A percentile compares a stretch with the other conserved stretches of the same genome.
These are phyloP conservation scores for Varanus komodoensis DNA, from an alignment of 2,113 vertebrate species.

Conservation along the genomic window DNA sequence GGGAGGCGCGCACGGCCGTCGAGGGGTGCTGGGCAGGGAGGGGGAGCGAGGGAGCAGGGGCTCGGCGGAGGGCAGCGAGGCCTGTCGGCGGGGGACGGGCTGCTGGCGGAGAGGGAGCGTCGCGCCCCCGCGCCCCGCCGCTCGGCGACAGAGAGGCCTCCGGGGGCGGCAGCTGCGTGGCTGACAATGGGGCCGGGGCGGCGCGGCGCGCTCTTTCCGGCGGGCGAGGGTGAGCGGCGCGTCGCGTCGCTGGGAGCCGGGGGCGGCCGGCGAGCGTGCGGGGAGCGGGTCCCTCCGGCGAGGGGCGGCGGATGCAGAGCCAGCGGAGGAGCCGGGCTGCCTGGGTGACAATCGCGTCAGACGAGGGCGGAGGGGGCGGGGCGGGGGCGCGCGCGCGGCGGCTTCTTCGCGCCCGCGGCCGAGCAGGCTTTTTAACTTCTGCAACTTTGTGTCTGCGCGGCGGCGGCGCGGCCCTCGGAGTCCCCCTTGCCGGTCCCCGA, in stretches of 20 bases:
- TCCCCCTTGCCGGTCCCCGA: slow-evolving; percentile 9
- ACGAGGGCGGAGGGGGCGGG: background rate
- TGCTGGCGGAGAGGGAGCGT: slow-evolving; percentile 1
- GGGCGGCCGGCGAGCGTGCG: background rate
- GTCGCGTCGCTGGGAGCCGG: too few relatives aligned
- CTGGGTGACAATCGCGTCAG: background rate
- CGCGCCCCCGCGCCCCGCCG: background rate
- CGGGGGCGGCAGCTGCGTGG: slow-evolving; percentile 24
- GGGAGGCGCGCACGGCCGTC: background rate
- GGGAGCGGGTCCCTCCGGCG: background rate
- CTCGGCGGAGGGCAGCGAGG: background rate
- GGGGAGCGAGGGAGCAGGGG: background rate
- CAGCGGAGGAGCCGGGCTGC: background rate
- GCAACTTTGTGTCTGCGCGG: slow-evolving; percentile 49
- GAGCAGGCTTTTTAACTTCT: slow-evolving; percentile 38
- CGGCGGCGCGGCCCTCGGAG: slow-evolving; percentile 55
- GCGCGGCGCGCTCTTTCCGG: background rate
- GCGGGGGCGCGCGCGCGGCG: background rate
- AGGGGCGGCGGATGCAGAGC: background rate
- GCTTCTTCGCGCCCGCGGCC: background rate
- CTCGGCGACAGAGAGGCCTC: background rate
- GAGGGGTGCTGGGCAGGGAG: too few relatives aligned
- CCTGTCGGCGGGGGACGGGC: background rate
- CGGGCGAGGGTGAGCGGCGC: background rate
- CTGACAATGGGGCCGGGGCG: slow-evolving; percentile 13